Evolutionary conservation across 2,797 vertebrate species (phyloP).

Genomic region (Catostomus latipinnis): DNA sequence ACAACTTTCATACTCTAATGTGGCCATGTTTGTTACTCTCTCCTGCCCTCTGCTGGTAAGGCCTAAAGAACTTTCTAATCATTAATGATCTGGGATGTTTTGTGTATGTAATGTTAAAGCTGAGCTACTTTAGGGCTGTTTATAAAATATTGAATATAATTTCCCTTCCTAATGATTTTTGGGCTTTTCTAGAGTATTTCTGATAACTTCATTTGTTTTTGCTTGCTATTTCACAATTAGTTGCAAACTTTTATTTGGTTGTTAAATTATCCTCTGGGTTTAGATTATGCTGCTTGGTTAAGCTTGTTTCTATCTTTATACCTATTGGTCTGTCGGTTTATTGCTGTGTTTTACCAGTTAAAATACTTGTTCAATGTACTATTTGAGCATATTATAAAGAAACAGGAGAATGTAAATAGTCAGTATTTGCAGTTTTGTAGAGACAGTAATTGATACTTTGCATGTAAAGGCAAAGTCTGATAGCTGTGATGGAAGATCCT

Average conservation of each 20-base stretch:
- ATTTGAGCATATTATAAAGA: not conserved
- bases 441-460: not conserved
- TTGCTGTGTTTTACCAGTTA: rapidly evolving
- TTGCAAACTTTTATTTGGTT: too few relatives aligned
- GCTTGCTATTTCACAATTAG: too few relatives aligned
- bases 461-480: not conserved
- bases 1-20: not conserved
- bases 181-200: too few relatives aligned
- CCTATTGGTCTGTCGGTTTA: not conserved
- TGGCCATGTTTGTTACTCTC: not conserved
- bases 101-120: too few relatives aligned
- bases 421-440: not conserved
- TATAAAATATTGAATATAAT: too few relatives aligned
- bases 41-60: not conserved
- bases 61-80: too few relatives aligned
- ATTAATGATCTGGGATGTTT: too few relatives aligned
- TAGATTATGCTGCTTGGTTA: too few relatives aligned
- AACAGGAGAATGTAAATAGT: not conserved
- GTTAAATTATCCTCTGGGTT: too few relatives aligned
- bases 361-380: not conserved
- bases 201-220: too few relatives aligned
- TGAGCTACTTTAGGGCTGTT: too few relatives aligned
- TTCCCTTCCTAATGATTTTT: too few relatives aligned
- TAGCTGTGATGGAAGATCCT: not conserved
- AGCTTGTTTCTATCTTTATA: not conserved